Percentiles rank a stretch among this genome's conserved stretches.
These are phyloP conservation scores for Nipponia nippon DNA, from an alignment of 2,113 vertebrate species.

Conservation along the genomic window DNA sequence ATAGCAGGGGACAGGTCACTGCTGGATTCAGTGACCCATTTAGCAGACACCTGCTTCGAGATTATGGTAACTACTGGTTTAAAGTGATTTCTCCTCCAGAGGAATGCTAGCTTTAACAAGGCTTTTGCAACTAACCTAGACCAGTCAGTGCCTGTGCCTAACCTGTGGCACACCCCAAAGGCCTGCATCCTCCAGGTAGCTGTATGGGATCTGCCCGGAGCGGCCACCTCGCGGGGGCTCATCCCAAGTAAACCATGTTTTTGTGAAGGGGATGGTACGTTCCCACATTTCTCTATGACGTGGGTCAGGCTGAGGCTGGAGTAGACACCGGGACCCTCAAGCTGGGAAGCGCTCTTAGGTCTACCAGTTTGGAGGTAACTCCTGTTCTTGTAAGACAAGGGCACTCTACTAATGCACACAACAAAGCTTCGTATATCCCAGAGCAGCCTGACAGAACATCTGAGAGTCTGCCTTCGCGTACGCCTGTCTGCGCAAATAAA, in stretches of 20 bases:
- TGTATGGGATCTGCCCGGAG: neutral
- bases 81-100: neutral
- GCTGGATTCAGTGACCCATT: neutral
- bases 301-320: neutral
- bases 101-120: neutral
- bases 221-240: neutral
- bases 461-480: neutral
- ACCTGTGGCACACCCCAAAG: neutral
- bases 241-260: neutral
- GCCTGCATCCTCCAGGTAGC: neutral
- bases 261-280: neutral
- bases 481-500: neutral
- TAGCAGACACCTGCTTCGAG: slow-evolving; percentile 41
- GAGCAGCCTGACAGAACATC: neutral
- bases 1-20: neutral
- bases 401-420: accelerated
- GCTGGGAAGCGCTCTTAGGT: neutral
- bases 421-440: neutral
- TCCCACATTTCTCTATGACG: neutral
- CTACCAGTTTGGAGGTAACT: neutral
- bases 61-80: neutral
- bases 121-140: neutral
- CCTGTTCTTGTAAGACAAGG: neutral
- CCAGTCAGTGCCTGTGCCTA: neutral
- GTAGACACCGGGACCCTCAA: neutral